These are phyloP conservation scores for Dicyrtomina minuta DNA, from an alignment of 2,888 invertebrate genomes.

Conservation along the genomic window DNA sequence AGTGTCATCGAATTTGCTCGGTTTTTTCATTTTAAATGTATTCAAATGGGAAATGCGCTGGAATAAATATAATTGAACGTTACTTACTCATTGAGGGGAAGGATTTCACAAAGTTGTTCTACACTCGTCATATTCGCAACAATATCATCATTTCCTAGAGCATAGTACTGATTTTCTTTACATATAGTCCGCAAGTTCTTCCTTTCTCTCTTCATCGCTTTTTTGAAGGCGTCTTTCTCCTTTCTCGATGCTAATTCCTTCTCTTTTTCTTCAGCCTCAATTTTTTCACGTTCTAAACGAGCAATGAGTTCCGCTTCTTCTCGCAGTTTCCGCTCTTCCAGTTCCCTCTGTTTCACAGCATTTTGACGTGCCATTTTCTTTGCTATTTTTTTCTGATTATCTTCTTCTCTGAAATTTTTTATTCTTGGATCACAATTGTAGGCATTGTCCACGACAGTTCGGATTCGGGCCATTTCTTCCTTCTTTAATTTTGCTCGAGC, in stretches of 20 bases:
- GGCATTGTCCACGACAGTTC: constrained; percentile 87
- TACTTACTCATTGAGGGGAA: constrained; percentile 57
- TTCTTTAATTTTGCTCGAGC: constrained; percentile 91
- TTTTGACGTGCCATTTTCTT: constrained; percentile 77
- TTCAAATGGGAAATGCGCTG: no score
- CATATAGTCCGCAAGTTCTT: constrained; percentile 77
- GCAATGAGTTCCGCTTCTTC: constrained; percentile 67
- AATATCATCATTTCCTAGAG: constrained; percentile 67
- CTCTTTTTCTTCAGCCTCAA: constrained; percentile 78
- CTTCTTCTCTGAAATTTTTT: constrained; percentile 86
- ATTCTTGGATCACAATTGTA: constrained; percentile 94
- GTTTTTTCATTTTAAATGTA: no score
- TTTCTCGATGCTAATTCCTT: constrained; percentile 78
- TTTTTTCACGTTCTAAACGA: constrained; percentile 70
- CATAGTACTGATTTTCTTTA: constrained; percentile 79
- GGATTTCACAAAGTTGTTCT: constrained; percentile 84
- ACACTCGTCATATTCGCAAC: constrained; percentile 85
- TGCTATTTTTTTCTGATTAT: constrained; percentile 85
- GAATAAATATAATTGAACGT: not conserved
- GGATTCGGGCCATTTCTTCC: constrained; percentile 91
- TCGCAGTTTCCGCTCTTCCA: constrained; percentile 71
- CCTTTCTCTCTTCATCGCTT: constrained; percentile 80
- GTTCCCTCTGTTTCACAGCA: constrained; percentile 67
- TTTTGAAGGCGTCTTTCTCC: constrained; percentile 81
- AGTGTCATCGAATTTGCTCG: no score